Evolutionary conservation across 2,113 vertebrate species (phyloP).

Genomic region (Pelusios castaneus): DNA sequence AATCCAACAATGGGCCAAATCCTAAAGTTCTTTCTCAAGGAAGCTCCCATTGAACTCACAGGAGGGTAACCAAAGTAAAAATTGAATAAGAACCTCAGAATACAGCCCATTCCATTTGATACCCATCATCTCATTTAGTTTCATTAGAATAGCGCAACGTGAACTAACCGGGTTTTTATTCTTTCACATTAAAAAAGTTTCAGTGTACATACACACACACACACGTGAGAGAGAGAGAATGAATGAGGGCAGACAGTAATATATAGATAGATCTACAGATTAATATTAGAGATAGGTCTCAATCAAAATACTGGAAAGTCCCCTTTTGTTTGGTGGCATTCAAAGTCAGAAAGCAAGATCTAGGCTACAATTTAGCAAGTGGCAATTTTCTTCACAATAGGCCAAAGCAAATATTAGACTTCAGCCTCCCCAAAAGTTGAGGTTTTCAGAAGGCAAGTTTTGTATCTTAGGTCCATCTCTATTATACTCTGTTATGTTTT

Average conservation of each 20-base stretch:
- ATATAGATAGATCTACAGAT: no score
- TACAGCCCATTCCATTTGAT: neutral
- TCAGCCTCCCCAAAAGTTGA: fast-evolving
- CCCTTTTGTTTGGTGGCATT: neutral
- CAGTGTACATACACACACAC: neutral
- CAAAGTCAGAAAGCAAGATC: neutral
- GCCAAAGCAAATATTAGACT: neutral
- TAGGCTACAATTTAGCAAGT: neutral
- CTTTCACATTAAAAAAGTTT: neutral
- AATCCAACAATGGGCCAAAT: neutral
- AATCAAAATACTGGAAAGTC: neutral
- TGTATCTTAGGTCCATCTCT: neutral
- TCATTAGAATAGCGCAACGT: neutral
- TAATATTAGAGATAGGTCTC: neutral
- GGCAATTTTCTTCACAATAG: neutral
- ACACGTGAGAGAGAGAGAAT: no score
- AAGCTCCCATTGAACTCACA: neutral
- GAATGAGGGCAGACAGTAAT: no score
- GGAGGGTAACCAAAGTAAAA: neutral
- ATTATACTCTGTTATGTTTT: fast-evolving
- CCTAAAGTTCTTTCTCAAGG: neutral
- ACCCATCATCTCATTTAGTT: neutral
- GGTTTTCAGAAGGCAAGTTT: neutral
- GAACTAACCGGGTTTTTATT: neutral
- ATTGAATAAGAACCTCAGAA: neutral